Base-by-base conservation (phyloP, 2,888 invertebrate genomes). In the Matsumyia berberina region DNA sequence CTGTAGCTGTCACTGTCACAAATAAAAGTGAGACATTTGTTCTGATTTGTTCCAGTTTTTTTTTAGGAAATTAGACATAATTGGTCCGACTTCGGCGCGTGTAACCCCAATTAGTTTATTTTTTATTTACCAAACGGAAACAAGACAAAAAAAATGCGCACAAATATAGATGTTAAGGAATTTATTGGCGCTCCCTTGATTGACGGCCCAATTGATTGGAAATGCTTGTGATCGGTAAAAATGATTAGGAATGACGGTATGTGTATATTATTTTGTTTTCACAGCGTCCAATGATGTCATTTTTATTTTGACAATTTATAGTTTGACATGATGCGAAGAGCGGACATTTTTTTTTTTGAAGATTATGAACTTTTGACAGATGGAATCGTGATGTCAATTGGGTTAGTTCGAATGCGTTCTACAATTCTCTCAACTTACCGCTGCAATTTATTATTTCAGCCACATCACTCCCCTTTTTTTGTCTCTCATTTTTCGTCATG, bases 71-170 rank as follows among this genome's bases (percentile, higher is more conserved):
- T 51, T n/a, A 31, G 11, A 46, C 37, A 46, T 17, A 17, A 74
- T 37, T 67, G 58, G 49, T 42, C n/a, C 12, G 33, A 66, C 19
- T 58, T 49, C 29, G 44, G 58, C 77, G 51, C 60, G 77, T 67
- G 77, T 37, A 77, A 53, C 67, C 67, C 35, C 44, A 44, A 53
- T 67, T 60, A 31, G 17, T 44, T 64, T 57, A 37, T 74, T 74
- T 57, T 57, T 53, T 44, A 33, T 24, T 24, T 24, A 19, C 55
- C 15, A 67, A 58, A 19, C 19, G n/a, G 29, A 42, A 67, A n/a
- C n/a, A n/a, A n/a, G n/a, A n/a, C n/a, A n/a, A n/a, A 33, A 24
- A 24, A 64, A 58, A 35, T 51, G 33, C 51, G 67, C 51, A 53
- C 7, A 55, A 49, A 55, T 51, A 49, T 57, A 42, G 33, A 19